A percentile compares a stretch with the other conserved stretches of the same genome.
Conservation (phyloP, 2,888 invertebrate species). For the Pandemis cinnamomeana region DNA sequence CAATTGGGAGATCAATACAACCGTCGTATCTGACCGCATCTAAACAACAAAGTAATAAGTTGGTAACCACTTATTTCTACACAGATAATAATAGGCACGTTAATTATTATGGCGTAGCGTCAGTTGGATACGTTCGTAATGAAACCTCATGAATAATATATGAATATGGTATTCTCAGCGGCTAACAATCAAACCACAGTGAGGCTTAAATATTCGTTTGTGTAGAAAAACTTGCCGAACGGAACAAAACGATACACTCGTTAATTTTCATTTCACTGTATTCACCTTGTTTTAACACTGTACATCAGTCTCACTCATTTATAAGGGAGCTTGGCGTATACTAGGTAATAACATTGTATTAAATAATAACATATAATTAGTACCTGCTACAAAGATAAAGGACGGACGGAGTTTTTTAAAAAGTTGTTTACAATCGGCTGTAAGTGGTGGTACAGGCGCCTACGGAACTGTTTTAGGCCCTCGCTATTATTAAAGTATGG, state of each 20-base stretch:
- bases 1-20: slow-evolving; percentile 58
- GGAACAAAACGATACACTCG: slow-evolving; percentile 63
- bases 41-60: slow-evolving; percentile 65
- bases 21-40: slow-evolving; percentile 57
- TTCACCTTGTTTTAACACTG: slow-evolving; percentile 64
- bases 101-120: slow-evolving; percentile 59
- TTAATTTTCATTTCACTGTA: slow-evolving; percentile 65
- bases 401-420: slow-evolving; percentile 76
- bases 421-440: slow-evolving; percentile 78
- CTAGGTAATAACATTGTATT: slow-evolving; percentile 79
- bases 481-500: slow-evolving; percentile 43
- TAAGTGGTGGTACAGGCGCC: slow-evolving; percentile 73
- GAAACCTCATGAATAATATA: slow-evolving; percentile 69
- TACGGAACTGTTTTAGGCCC: slow-evolving; percentile 53
- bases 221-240: slow-evolving; percentile 58
- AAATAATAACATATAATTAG: slow-evolving; percentile 83
- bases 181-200: slow-evolving; percentile 65
- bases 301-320: slow-evolving; percentile 64
- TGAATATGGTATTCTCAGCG: slow-evolving; percentile 60
- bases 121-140: slow-evolving; percentile 65
- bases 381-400: slow-evolving; percentile 79
- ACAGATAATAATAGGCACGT: slow-evolving; percentile 66
- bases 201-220: slow-evolving; percentile 63
- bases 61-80: slow-evolving; percentile 51
- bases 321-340: slow-evolving; percentile 65